Evolutionary conservation across 2,113 vertebrate genomes (phyloP).

Genomic region (Corythaixoides concolor): DNA sequence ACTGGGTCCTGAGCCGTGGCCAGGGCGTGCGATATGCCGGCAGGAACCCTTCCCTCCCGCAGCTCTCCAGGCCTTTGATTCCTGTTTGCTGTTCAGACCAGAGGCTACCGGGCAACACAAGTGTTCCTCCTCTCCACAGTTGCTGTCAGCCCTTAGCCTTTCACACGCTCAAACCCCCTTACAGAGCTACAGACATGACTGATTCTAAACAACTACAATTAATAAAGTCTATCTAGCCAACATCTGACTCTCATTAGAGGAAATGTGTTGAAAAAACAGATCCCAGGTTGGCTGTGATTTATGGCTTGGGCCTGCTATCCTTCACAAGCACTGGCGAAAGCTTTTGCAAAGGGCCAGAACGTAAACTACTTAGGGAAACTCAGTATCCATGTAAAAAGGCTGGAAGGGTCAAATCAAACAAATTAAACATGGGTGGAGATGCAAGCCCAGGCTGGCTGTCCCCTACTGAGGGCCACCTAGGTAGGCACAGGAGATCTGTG

Average conservation of each 20-base stretch:
- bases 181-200: neutral
- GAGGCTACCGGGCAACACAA: neutral
- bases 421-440: slow-evolving; percentile 29
- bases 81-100: neutral
- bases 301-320: slow-evolving; percentile 55
- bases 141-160: neutral
- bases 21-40: accelerated
- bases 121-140: neutral
- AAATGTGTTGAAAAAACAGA: slow-evolving; percentile 65
- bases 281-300: slow-evolving; percentile 68
- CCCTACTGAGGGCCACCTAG: slow-evolving; percentile 39
- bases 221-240: slow-evolving; percentile 58
- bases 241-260: slow-evolving; percentile 62
- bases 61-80: neutral
- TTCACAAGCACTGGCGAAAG: slow-evolving; percentile 51
- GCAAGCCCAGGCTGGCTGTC: neutral
- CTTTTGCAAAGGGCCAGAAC: slow-evolving; percentile 62
- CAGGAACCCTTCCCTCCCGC: neutral
- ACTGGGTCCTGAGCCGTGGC: neutral
- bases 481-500: neutral
- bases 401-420: slow-evolving; percentile 52
- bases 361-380: slow-evolving; percentile 64
- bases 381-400: slow-evolving; percentile 46
- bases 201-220: slow-evolving; percentile 54
- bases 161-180: neutral